Evolutionary conservation across 2,888 invertebrate genomes (phyloP).

Genomic region (Isotomurus palustris): DNA sequence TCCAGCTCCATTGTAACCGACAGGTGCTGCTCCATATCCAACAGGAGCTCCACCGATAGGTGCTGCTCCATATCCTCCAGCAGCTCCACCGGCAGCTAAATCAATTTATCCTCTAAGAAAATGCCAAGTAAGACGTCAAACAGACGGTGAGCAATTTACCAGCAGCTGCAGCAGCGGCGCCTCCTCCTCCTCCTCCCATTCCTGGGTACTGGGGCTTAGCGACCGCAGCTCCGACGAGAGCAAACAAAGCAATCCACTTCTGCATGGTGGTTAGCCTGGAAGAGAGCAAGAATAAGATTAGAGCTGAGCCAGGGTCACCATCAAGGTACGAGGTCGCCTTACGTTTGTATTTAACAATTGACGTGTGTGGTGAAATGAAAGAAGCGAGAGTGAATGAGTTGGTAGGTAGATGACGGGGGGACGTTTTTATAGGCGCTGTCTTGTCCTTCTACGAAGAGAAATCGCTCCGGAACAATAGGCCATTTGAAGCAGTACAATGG

Average conservation of each 20-base stretch:
- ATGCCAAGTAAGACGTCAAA: no score
- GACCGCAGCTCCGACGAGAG: conserved; percentile 22
- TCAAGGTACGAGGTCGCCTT: no score
- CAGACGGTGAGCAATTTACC: neutral
- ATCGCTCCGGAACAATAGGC: no score
- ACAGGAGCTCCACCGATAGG: neutral
- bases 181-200: conserved; percentile 11
- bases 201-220: conserved; percentile 31
- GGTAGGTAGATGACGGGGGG: no score
- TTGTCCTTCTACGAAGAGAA: no score
- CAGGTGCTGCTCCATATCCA: neutral
- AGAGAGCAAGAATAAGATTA: conserved; percentile 5
- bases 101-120: no score
- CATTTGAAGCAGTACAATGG: no score
- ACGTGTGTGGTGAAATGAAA: no score
- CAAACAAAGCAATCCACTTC: conserved; percentile 26
- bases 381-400: no score
- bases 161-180: conserved; percentile 3
- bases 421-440: no score
- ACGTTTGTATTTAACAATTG: no score
- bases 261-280: conserved; percentile 14
- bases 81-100: neutral
- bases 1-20: neutral
- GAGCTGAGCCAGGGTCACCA: neutral
- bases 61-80: conserved; percentile 11